phyloP scores from a whole-genome alignment of 2,888 invertebrate species.

The Nasonovia ribisnigri region DNA sequence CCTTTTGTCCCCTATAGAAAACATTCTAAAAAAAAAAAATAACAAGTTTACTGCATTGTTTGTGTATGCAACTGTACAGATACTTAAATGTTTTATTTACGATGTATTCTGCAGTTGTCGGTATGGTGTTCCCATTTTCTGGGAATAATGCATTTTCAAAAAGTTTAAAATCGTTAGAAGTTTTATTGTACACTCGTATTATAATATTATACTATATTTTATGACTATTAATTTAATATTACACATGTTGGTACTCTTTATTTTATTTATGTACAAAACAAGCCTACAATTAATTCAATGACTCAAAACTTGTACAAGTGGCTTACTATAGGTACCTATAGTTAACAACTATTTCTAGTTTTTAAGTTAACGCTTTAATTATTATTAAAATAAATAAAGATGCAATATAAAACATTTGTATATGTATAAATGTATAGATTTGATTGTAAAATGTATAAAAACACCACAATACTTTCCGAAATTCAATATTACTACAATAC shows the following conservation, averaged over 20 bases:
- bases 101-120: not conserved
- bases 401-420: not conserved
- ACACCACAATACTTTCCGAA: not conserved
- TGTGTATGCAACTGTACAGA: not conserved
- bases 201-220: not conserved
- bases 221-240: not conserved
- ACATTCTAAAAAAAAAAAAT: constrained; percentile 13
- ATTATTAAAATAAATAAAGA: not conserved
- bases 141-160: not conserved
- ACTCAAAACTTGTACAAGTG: not conserved
- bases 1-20: constrained; percentile 51
- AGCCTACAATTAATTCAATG: not conserved
- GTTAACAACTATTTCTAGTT: not conserved
- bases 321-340: not conserved
- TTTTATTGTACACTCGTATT: not conserved
- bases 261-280: not conserved
- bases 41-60: constrained; percentile 35
- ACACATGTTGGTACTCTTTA: not conserved
- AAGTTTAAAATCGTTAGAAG: not conserved
- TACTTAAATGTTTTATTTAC: constrained; percentile 24
- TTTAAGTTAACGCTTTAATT: not conserved
- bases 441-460: not conserved
- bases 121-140: not conserved
- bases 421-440: not conserved
- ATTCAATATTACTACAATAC: not conserved